Conservation (phyloP, 1,140 invertebrate genomes). For the Lethrus apterus region DNA sequence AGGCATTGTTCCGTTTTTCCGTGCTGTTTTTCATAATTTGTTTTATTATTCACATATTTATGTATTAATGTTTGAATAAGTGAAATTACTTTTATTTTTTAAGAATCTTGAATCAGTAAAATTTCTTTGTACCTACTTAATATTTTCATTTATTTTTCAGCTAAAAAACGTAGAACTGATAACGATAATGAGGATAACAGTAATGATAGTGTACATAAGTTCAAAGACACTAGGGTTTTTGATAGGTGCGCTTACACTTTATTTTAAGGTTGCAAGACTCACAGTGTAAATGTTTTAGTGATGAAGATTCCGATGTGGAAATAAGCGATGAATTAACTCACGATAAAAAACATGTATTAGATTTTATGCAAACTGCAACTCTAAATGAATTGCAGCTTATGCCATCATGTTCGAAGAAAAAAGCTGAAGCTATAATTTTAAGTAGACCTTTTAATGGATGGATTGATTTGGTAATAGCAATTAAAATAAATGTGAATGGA, state of each 20-base stretch:
- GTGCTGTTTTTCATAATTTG: no score
- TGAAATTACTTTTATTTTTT: no score
- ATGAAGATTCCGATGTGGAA: constrained; percentile 68
- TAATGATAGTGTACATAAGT: constrained; percentile 27
- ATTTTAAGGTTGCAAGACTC: no score
- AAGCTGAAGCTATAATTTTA: constrained; percentile 59
- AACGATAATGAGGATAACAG: constrained; percentile 32
- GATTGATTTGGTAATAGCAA: constrained; percentile 58
- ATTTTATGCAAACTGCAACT: constrained; percentile 64
- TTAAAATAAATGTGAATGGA: no score
- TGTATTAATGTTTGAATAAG: no score
- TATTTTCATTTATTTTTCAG: no score
- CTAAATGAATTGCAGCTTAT: constrained; percentile 59
- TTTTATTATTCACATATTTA: no score
- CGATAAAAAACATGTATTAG: constrained; percentile 65
- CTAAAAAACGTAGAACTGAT: constrained; percentile 22
- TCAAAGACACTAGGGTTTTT: constrained; percentile 33
- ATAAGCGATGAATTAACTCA: constrained; percentile 57
- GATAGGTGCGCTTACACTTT: constrained; percentile 32
- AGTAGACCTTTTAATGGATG: constrained; percentile 63
- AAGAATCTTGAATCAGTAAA: no score
- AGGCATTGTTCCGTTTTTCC: no score
- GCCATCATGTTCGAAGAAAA: constrained; percentile 64
- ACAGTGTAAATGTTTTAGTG: no score
- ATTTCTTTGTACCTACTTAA: no score